These are phyloP conservation scores for Aurelia aurita complex sp. Pacific DNA, from an alignment of 30 jellyfish, hydroid and myxozoan species.

Conservation along the genomic window DNA sequence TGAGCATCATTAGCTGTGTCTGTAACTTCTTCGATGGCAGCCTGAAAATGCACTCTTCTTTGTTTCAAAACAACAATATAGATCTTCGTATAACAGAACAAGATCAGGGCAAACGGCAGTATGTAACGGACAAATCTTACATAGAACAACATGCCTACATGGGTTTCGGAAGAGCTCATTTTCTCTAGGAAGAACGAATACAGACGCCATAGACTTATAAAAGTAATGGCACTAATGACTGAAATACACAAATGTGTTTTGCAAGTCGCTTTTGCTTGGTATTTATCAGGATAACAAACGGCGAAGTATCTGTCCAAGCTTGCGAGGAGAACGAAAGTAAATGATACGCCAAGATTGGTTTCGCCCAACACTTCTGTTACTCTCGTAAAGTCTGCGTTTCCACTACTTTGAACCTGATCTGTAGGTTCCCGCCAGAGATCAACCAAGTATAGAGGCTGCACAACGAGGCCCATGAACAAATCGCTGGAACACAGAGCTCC, in stretches of 20 bases:
- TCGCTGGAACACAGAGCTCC: constrained; percentile 21
- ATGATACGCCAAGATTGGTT: neutral
- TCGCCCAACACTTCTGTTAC: neutral
- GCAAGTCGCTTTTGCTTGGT: too few relatives aligned
- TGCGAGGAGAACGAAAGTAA: neutral
- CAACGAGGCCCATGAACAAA: neutral
- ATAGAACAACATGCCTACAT: too few relatives aligned
- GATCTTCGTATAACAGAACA: neutral
- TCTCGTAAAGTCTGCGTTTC: neutral
- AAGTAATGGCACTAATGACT: too few relatives aligned
- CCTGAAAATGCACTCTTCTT: neutral
- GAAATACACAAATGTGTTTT: too few relatives aligned
- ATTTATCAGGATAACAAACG: neutral
- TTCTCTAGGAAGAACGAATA: too few relatives aligned
- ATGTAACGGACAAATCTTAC: neutral
- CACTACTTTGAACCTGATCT: neutral
- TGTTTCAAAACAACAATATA: neutral
- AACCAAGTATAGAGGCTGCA: constrained; percentile 7
- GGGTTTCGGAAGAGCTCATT: too few relatives aligned
- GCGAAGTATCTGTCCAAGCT: constrained; percentile 5
- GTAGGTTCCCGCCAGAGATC: neutral
- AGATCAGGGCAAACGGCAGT: neutral
- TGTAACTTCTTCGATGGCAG: neutral
- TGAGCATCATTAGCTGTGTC: neutral
- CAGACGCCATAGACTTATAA: too few relatives aligned